Base-by-base conservation (phyloP, 2,888 invertebrate genomes). In the Baronia brevicornis region DNA sequence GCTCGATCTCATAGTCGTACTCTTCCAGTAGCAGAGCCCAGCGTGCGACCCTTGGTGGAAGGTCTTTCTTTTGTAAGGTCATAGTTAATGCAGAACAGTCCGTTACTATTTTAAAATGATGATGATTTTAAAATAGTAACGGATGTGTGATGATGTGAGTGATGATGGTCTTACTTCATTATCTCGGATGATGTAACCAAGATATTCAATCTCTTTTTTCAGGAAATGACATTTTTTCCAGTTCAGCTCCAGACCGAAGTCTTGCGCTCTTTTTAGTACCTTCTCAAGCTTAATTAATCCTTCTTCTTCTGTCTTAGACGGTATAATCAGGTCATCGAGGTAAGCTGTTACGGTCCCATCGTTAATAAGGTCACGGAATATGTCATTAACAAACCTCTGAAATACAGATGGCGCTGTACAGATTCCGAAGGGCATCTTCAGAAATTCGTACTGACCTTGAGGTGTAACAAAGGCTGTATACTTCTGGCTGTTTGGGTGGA, bases 401-500 rank as follows among this genome's bases (percentile, higher is more conserved):
- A 18, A 41, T 1, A 33, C 49, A 5, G 52, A 44, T 6, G 70
- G 71, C 3, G 50, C 50, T 13, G 59, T 65, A 15, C 54, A 61
- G 3, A 71, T 31, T 3, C 71, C 72, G 51, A 74, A 77, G 0
- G 69, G 72, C 23, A 55, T 52, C 39, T 43, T 53, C 8, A 48
- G 25, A 37, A 68, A 62, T 41, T 67, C 59, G 41, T 48, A 65
- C 25, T 63, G 70, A 8, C 63, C 61, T 40, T 49, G 45, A 6
- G 18, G 61, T 5, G 56, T 61, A 2, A 69, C 61, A 43, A 71
- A 72, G 0, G 70, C 38, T 1, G 66, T 67, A 30, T 63, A 67
- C 41, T 60, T 60, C 27, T 44, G 21, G 17, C 37, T 41, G 10
- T 41, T 35, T 23, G 39, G 32, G n/a, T 54, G 47, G 1, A 69